phyloP scores from a whole-genome alignment of 2,113 vertebrate genomes.

The Archilochus colubris region DNA sequence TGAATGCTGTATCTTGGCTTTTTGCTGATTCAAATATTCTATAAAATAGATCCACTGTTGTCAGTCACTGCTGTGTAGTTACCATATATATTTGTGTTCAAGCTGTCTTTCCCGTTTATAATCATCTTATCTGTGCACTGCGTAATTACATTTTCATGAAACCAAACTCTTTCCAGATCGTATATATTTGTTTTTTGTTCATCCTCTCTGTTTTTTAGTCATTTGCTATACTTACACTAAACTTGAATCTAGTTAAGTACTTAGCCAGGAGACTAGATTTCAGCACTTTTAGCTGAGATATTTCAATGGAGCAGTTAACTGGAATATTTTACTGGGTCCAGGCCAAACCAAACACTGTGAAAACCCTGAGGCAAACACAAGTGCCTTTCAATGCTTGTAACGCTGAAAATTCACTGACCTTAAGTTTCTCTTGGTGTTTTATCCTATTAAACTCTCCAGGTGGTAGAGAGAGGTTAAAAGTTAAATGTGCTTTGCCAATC shows the following conservation, averaged over 20 bases:
- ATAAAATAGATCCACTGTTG: constrained; percentile 9
- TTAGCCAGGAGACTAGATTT: background rate
- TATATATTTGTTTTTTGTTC: background rate
- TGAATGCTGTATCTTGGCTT: constrained; percentile 40
- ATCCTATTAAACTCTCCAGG: background rate
- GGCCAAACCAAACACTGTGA: background rate
- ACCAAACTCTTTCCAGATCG: background rate
- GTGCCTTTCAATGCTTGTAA: background rate
- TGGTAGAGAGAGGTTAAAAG: background rate
- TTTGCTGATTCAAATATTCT: constrained; percentile 52
- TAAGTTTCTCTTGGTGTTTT: background rate
- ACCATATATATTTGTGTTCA: background rate
- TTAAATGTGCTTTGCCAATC: background rate
- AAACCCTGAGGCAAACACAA: background rate
- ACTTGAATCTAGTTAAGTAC: background rate
- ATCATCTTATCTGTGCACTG: background rate
- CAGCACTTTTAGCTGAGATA: background rate
- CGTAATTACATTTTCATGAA: constrained; percentile 14
- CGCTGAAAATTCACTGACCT: background rate
- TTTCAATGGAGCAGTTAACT: background rate
- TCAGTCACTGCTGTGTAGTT: constrained; percentile 11
- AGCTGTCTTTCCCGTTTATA: constrained; percentile 29
- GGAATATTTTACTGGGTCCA: background rate
- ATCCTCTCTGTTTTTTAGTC: constrained; percentile 6
- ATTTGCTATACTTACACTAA: background rate